phyloP scores from a whole-genome alignment of 2,888 invertebrate genomes.

The Orthosia gothica region DNA sequence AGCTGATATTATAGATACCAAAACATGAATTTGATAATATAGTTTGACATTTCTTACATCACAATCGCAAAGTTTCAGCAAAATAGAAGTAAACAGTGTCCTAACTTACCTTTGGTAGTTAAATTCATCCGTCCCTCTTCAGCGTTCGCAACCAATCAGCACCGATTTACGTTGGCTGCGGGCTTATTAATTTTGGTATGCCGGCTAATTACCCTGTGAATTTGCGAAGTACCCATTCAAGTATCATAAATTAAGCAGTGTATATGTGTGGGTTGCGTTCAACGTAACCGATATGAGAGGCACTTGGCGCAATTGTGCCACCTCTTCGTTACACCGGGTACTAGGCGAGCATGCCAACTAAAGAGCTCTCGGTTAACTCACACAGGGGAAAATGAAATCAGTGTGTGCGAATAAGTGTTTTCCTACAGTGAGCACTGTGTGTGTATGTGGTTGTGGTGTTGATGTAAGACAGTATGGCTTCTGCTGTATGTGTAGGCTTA shows the following conservation, averaged over 20 bases:
- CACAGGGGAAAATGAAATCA: conserved; percentile 70
- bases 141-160: conserved; percentile 85
- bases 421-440: conserved; percentile 52
- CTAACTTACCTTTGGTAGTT: conserved; percentile 88
- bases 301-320: conserved; percentile 80
- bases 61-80: conserved; percentile 42
- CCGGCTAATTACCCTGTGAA: conserved; percentile 89
- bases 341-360: conserved; percentile 78
- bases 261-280: conserved; percentile 78
- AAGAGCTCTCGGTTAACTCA: conserved; percentile 75
- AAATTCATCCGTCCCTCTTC: conserved; percentile 90
- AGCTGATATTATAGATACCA: too few relatives aligned
- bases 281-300: conserved; percentile 81
- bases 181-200: conserved; percentile 89
- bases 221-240: conserved; percentile 87
- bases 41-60: conserved; percentile 3
- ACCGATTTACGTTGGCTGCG: conserved; percentile 85
- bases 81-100: conserved; percentile 41
- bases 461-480: conserved; percentile 67
- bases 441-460: conserved; percentile 66
- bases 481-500: conserved; percentile 71
- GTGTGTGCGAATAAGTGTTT: conserved; percentile 71
- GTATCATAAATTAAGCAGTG: conserved; percentile 83
- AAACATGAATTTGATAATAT: neutral
- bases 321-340: conserved; percentile 87